Base-by-base conservation (phyloP, 2,113 vertebrate species). In the Otolemur garnettii region DNA sequence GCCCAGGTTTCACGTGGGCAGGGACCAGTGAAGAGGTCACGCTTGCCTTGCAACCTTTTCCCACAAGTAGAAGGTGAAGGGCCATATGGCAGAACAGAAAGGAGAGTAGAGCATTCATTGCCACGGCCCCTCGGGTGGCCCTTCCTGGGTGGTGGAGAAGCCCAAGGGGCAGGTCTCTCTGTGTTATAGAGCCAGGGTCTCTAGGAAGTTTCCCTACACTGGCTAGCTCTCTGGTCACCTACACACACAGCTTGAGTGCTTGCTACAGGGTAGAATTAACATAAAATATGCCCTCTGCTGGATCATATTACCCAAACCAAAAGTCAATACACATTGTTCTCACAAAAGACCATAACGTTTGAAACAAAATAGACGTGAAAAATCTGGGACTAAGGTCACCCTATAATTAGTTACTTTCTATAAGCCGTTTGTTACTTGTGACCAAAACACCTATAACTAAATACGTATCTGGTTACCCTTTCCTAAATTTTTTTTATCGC, bases 401-500 rank as follows among this genome's bases (percentile, higher is more conserved):
- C 68, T 82, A 42, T 5, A 75, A 84, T 59, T 81, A 57, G 53
- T 80, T 53, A 57, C 50, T 90, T 90, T 82, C 81, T 85, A 33
- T 92, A 62, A 82, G 64, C 69, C 94, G 30, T 26, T 95, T 91
- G 4, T 81, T 90, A 77, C 74, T 53, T 50, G 13, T 57, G 68
- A 78, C 7, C 38, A 85, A 92, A 72, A 82, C 26, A n/a, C 74
- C 9, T 26, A 24, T 80, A 78, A 87, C 8, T 71, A 80, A 42
- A 81, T 60, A 84, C 69, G 18, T 87, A 89, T 60, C 53, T 45
- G 26, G 74, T 71, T 17, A 84, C 83, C 5, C 35, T 90, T 89
- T 60, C 21, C 50, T 80, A 94, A 84, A 87, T 82, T 90, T 59
- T 64, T 26, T 62, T 89, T 64, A 45, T 72, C 78, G 42, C 11